These are phyloP conservation scores for Ophioninae sp. DNA, from an alignment of 2,888 invertebrate genomes.

Conservation along the genomic window DNA sequence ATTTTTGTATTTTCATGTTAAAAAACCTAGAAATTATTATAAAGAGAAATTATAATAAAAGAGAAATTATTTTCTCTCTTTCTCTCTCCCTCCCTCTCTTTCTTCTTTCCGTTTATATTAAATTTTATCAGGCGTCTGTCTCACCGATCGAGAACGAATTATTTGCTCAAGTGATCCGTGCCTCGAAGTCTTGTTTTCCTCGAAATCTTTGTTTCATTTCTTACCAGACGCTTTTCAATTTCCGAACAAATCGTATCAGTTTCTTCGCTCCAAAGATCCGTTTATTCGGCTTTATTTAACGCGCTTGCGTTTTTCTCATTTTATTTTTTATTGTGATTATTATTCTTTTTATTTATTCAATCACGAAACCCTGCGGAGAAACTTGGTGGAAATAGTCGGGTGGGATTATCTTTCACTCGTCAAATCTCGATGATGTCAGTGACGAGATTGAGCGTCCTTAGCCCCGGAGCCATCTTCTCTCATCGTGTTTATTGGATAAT, in stretches of 20 bases:
- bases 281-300: background rate
- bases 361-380: background rate
- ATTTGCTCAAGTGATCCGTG: constrained; percentile 56
- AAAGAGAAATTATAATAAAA: no score
- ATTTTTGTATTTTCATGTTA: background rate
- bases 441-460: constrained; percentile 24
- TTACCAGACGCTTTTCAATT: background rate
- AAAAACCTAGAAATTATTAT: background rate
- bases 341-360: background rate
- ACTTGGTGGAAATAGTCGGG: background rate
- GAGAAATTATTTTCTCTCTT: background rate
- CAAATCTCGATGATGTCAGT: constrained; percentile 44
- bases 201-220: constrained; percentile 8
- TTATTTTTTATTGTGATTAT: background rate
- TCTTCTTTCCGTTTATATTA: constrained; percentile 20
- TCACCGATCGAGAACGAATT: constrained; percentile 30
- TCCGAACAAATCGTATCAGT: background rate
- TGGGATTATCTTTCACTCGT: constrained; percentile 11
- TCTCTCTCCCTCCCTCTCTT: background rate
- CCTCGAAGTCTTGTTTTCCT: constrained; percentile 35
- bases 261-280: background rate
- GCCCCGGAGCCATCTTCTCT: constrained; percentile 18
- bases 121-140: constrained; percentile 41
- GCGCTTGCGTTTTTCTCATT: background rate
- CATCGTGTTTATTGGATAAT: constrained; percentile 28